Conservation (phyloP, 2,113 vertebrate genomes). For the Girardinichthys multiradiatus region DNA sequence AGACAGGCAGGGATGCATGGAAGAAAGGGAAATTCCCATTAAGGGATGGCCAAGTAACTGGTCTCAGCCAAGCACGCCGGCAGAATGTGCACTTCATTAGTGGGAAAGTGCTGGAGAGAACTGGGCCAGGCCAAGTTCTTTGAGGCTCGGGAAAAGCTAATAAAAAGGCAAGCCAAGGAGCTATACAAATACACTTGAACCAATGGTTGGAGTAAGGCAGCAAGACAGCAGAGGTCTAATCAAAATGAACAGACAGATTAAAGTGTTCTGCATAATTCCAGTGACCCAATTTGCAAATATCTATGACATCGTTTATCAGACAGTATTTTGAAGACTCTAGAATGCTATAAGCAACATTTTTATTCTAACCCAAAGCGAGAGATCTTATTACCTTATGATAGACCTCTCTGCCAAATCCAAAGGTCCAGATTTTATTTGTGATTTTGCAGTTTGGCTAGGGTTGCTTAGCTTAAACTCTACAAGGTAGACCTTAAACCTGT, state of each 20-base stretch:
- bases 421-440: conserved; percentile 28
- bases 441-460: conserved; percentile 53
- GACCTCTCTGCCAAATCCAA: conserved; percentile 14
- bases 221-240: conserved; percentile 66
- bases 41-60: conserved; percentile 68
- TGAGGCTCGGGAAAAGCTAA: conserved; percentile 78
- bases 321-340: conserved; percentile 5
- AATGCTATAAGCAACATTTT: conserved; percentile 16
- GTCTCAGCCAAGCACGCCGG: conserved; percentile 58
- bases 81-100: conserved; percentile 83
- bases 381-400: conserved; percentile 20
- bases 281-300: conserved; percentile 28
- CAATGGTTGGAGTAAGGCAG: conserved; percentile 49
- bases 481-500: conserved; percentile 34
- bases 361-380: neutral
- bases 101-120: conserved; percentile 77
- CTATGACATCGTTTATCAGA: conserved; percentile 45
- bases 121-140: conserved; percentile 75
- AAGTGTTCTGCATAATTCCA: conserved; percentile 46
- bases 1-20: conserved; percentile 58
- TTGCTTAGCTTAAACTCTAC: conserved; percentile 34
- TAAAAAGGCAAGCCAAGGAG: conserved; percentile 76
- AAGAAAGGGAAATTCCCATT: conserved; percentile 77
- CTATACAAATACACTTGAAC: conserved; percentile 61
- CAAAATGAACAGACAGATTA: conserved; percentile 59